These are phyloP conservation scores for Andrena marginata DNA, from an alignment of 2,888 invertebrate genomes.

Conservation along the genomic window DNA sequence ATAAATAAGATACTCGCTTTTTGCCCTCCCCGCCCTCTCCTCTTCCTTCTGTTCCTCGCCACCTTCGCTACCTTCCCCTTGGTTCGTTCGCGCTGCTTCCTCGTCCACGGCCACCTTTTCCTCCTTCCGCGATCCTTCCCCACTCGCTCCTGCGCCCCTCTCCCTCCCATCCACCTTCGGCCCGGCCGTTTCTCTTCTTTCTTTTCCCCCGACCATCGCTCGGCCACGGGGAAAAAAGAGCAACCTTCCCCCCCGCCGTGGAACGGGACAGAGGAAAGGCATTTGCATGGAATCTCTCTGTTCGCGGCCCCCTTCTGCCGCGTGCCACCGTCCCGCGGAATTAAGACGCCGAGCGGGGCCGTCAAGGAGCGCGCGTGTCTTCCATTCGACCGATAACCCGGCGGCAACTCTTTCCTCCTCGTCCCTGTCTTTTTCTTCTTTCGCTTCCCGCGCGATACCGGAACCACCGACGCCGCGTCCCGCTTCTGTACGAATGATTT, in stretches of 20 bases:
- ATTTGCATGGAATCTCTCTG: conserved; percentile 77
- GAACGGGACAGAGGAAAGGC: conserved; percentile 48
- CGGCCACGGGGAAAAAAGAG: conserved; percentile 35
- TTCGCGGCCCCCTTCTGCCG: conserved; percentile 18
- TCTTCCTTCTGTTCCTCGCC: not conserved
- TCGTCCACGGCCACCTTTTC: not conserved
- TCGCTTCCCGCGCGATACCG: conserved; percentile 12
- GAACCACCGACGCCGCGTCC: not conserved
- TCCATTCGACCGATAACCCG: conserved; percentile 32
- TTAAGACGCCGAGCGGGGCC: conserved; percentile 80
- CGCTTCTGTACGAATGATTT: conserved; percentile 26
- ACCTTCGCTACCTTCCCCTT: not conserved
- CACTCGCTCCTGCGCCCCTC: not conserved
- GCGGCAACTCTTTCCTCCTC: conserved; percentile 16
- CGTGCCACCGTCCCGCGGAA: conserved; percentile 65
- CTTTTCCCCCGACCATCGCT: conserved; percentile 5
- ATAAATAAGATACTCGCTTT: conserved; percentile 79
- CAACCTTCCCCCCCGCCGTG: conserved; percentile 31
- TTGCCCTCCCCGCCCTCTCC: conserved; percentile 48
- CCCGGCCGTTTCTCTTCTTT: not conserved
- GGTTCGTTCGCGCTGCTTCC: not conserved
- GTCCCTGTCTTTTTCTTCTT: not conserved
- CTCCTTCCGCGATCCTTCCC: conserved; percentile 7
- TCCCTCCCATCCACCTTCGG: conserved; percentile 8
- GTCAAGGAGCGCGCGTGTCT: conserved; percentile 56